A percentile compares a stretch with the other conserved stretches of the same genome.
Evolutionary conservation across 2,113 vertebrate genomes (phyloP).

Genomic region (Ophthalmolycus amberensis): DNA sequence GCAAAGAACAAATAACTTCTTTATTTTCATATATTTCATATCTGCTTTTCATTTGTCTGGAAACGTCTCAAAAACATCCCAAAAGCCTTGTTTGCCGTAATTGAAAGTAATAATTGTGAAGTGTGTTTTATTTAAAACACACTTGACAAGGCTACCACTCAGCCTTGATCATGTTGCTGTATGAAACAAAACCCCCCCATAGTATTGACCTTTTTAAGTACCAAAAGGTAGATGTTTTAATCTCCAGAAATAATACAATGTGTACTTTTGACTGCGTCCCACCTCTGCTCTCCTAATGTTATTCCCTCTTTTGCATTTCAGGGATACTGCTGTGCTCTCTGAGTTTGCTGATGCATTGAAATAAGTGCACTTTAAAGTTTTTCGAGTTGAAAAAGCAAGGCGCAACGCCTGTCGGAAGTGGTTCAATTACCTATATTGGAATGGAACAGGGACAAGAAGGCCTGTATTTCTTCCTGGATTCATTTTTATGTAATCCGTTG

Average conservation of each 20-base stretch:
- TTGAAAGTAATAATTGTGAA: conserved; percentile 36
- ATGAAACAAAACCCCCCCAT: neutral
- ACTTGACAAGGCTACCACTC: neutral
- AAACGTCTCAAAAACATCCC: conserved; percentile 37
- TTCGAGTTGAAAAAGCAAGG: conserved; percentile 32
- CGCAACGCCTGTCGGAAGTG: conserved; percentile 53
- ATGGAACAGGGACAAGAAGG: conserved; percentile 36
- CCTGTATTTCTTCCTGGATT: conserved; percentile 26
- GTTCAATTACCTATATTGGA: conserved; percentile 67
- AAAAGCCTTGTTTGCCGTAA: conserved; percentile 35
- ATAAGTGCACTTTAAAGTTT: conserved; percentile 73
- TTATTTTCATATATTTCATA: conserved; percentile 48
- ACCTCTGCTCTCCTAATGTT: conserved; percentile 45
- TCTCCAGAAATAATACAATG: conserved; percentile 37
- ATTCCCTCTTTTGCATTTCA: conserved; percentile 64
- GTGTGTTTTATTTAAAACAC: conserved; percentile 20
- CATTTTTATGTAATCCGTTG: conserved; percentile 19
- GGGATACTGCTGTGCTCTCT: conserved; percentile 32
- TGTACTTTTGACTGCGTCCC: conserved; percentile 3
- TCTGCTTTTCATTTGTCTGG: conserved; percentile 44
- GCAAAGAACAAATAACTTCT: conserved; percentile 23
- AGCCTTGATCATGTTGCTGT: neutral
- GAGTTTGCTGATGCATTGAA: conserved; percentile 69
- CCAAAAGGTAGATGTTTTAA: conserved; percentile 25
- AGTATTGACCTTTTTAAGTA: neutral